Evolutionary conservation across 2,888 invertebrate genomes (phyloP).

Genomic region (Zaprionus obscuricornis): DNA sequence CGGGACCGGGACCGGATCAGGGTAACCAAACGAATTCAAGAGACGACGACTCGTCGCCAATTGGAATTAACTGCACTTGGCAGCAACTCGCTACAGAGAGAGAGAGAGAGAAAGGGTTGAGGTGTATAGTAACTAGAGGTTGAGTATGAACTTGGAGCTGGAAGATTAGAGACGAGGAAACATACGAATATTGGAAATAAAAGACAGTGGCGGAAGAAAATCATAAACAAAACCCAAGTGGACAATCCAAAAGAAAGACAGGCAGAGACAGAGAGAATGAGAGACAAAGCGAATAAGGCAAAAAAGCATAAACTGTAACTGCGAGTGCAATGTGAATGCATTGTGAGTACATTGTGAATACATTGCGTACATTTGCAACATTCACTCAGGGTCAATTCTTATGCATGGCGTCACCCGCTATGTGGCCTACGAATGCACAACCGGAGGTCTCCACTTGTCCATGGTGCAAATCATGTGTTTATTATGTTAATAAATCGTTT

Average conservation of each 20-base stretch:
- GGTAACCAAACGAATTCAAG: slow-evolving; percentile 12
- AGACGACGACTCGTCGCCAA: slow-evolving; percentile 64
- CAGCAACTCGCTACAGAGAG: slow-evolving; percentile 21
- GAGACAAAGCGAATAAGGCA: neutral
- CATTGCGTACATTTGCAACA: slow-evolving; percentile 32
- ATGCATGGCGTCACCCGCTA: slow-evolving; percentile 56
- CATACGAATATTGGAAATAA: slow-evolving; percentile 26
- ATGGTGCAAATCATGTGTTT: slow-evolving; percentile 60
- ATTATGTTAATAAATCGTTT: slow-evolving; percentile 74
- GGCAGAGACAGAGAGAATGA: neutral
- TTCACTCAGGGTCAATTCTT: slow-evolving; percentile 52
- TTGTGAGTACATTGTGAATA: slow-evolving; percentile 17
- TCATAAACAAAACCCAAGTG: slow-evolving; percentile 67
- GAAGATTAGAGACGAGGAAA: slow-evolving; percentile 19
- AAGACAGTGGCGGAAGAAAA: slow-evolving; percentile 63
- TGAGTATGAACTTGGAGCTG: neutral
- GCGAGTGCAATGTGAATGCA: slow-evolving; percentile 27
- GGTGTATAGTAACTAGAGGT: neutral
- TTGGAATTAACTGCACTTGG: slow-evolving; percentile 78
- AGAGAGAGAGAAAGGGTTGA: neutral
- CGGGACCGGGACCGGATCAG: neutral
- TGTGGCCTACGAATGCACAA: slow-evolving; percentile 45
- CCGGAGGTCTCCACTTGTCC: slow-evolving; percentile 55
- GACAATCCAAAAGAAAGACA: slow-evolving; percentile 9
- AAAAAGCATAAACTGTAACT: neutral